Conservation (phyloP, 2,113 vertebrate genomes). For the Corythornis cristatus region DNA sequence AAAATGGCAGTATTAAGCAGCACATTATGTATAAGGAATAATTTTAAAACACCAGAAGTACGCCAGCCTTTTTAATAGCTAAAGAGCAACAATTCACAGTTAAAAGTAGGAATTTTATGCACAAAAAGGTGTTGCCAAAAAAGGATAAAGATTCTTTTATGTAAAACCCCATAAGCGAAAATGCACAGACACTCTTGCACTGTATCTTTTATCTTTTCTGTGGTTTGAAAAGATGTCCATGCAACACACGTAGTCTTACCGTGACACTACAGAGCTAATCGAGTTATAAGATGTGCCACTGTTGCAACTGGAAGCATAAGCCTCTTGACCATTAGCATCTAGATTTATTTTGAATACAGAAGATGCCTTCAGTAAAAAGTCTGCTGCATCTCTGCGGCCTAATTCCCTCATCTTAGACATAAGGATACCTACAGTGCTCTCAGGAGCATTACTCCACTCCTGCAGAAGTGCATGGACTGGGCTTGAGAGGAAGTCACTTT, state of each 20-base stretch:
- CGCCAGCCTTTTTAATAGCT: conserved; percentile 54
- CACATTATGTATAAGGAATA: conserved; percentile 51
- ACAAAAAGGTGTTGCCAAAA: conserved; percentile 34
- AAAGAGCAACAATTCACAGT: conserved; percentile 59
- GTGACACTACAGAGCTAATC: conserved; percentile 95
- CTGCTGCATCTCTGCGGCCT: conserved; percentile 92
- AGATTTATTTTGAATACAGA: conserved; percentile 91
- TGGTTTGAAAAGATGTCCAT: conserved; percentile 14
- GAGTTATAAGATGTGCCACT: conserved; percentile 96
- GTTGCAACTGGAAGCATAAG: conserved; percentile 89
- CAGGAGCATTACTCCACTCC: conserved; percentile 87
- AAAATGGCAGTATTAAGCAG: conserved; percentile 73
- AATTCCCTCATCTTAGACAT: conserved; percentile 93
- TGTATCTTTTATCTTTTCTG: neutral
- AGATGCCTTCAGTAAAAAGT: conserved; percentile 92
- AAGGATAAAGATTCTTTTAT: conserved; percentile 10
- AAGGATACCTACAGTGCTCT: conserved; percentile 89
- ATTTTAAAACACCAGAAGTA: conserved; percentile 46
- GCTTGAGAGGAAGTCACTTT: conserved; percentile 81
- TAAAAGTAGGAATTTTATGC: conserved; percentile 49
- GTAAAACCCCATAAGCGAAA: conserved; percentile 10
- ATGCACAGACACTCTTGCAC: neutral
- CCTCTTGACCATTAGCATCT: conserved; percentile 83
- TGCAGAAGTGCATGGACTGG: conserved; percentile 88
- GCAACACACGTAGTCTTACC: conserved; percentile 76